phyloP scores from a whole-genome alignment of 2,113 vertebrate species.

The Rhinopomastus cyanomelas region DNA sequence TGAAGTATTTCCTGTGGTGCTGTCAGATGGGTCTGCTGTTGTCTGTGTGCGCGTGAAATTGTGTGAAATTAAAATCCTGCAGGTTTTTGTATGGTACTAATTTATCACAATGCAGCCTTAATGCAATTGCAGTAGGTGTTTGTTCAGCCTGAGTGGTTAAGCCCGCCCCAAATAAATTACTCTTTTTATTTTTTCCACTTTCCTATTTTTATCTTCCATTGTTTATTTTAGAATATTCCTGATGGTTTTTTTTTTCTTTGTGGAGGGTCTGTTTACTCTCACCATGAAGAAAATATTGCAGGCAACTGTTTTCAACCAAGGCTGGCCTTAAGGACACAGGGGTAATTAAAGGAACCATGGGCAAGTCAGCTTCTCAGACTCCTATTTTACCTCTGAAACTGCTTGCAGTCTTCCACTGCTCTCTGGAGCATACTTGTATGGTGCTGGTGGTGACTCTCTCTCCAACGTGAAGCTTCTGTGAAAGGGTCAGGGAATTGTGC shows the following conservation, averaged over 20 bases:
- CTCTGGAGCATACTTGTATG: accelerated
- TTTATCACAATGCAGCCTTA: slow-evolving; percentile 9
- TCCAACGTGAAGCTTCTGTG: accelerated
- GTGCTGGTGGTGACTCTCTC: neutral
- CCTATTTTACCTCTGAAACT: neutral
- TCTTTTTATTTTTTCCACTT: neutral
- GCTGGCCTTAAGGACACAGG: neutral
- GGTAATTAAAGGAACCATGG: neutral
- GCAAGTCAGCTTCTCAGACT: neutral
- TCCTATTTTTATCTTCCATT: neutral
- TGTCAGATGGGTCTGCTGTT: neutral
- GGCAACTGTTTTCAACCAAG: neutral
- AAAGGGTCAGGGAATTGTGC: neutral
- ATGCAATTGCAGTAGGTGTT: slow-evolving; percentile 20
- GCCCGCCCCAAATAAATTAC: neutral
- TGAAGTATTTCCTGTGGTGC: neutral
- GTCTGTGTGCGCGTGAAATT: neutral
- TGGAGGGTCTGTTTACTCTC: neutral
- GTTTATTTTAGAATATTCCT: neutral
- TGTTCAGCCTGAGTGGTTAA: slow-evolving; percentile 21
- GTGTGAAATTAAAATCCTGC: slow-evolving; percentile 51
- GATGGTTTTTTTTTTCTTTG: neutral
- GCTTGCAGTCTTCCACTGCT: neutral
- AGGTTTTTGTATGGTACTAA: slow-evolving; percentile 3
- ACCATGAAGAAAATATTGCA: neutral